phyloP scores from a whole-genome alignment of 2,797 vertebrate species.

The Arnoldichthys spilopterus region DNA sequence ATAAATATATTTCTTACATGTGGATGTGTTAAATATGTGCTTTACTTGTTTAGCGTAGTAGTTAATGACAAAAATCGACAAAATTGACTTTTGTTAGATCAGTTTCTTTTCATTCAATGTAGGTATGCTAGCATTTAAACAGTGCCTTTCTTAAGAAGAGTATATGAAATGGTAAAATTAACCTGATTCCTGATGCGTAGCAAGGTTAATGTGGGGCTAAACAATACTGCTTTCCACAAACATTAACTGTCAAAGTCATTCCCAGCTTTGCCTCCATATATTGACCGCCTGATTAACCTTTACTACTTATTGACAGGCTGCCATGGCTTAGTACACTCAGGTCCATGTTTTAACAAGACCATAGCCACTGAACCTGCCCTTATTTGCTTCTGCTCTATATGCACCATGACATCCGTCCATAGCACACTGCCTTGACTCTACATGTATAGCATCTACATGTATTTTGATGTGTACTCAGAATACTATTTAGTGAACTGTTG shows the following conservation, averaged over 20 bases:
- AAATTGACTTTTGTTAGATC: no score
- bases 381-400: conserved; percentile 9
- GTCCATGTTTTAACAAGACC: conserved; percentile 4
- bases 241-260: conserved; percentile 6
- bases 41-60: no score
- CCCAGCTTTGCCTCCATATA: conserved; percentile 35
- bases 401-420: conserved; percentile 45
- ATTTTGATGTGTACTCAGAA: not conserved
- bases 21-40: no score
- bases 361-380: not conserved
- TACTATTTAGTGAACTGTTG: not conserved
- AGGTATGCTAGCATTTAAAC: no score
- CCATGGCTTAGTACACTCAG: conserved; percentile 11
- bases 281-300: conserved; percentile 73
- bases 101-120: no score
- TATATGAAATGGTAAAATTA: no score
- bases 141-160: no score
- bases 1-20: no score
- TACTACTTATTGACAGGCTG: conserved; percentile 61
- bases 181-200: not conserved
- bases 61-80: no score
- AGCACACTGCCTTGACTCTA: conserved; percentile 34
- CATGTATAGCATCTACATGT: not conserved
- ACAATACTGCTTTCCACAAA: not conserved
- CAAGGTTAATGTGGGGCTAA: not conserved